These are phyloP conservation scores for Pandion haliaetus DNA, from an alignment of 2,113 vertebrate genomes.

Conservation along the genomic window DNA sequence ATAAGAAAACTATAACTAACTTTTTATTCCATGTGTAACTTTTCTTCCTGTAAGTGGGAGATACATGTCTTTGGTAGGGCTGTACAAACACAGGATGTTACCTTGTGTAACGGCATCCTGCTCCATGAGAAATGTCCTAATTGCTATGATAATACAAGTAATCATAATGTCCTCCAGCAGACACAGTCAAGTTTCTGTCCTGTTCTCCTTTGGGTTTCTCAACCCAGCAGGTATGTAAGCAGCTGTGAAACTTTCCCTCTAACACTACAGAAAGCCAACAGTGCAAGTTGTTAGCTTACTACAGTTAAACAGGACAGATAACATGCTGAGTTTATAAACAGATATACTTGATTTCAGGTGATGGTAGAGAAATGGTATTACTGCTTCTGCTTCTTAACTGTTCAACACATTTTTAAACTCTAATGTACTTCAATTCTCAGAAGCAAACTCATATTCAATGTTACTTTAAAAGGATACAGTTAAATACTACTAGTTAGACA, in stretches of 20 bases:
- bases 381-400: background rate
- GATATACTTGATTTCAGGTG: background rate
- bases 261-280: background rate
- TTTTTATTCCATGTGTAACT: background rate
- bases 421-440: background rate
- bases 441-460: background rate
- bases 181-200: background rate
- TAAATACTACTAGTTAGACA: background rate
- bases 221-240: background rate
- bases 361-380: background rate
- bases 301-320: background rate
- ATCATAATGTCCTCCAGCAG: background rate
- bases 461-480: background rate
- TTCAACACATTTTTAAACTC: background rate
- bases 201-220: background rate
- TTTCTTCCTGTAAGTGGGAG: background rate
- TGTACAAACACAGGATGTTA: background rate
- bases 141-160: background rate
- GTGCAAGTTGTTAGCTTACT: background rate
- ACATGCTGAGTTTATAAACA: background rate
- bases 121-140: background rate
- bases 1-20: background rate
- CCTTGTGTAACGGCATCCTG: background rate
- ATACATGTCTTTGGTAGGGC: background rate
- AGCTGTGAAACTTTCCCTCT: background rate